These are phyloP conservation scores for Asteroscopus sphinx DNA, from an alignment of 2,888 invertebrate genomes.

Conservation along the genomic window DNA sequence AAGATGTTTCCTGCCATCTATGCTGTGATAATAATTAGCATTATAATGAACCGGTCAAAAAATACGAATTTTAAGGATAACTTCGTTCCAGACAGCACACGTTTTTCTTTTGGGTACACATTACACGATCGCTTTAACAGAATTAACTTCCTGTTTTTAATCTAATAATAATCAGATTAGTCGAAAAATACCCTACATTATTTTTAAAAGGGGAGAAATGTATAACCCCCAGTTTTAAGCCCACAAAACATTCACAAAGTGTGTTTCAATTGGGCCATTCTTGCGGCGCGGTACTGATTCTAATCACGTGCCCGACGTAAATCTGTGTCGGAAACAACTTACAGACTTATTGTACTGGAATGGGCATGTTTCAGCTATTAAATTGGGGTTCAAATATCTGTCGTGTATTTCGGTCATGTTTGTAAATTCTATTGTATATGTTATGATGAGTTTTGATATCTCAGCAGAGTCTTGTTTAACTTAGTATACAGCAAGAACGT, in stretches of 20 bases:
- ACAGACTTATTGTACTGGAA: constrained; percentile 5
- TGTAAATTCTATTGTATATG: neutral
- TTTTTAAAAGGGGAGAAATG: neutral
- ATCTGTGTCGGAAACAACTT: constrained; percentile 39
- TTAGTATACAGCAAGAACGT: too few relatives aligned
- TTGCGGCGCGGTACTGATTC: constrained; percentile 14
- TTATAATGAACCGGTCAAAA: too few relatives aligned
- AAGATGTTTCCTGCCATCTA: too few relatives aligned
- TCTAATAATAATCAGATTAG: too few relatives aligned
- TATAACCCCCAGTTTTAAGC: neutral
- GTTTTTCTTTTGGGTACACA: too few relatives aligned
- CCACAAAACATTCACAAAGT: constrained; percentile 13
- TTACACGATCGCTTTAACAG: too few relatives aligned
- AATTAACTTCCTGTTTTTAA: too few relatives aligned
- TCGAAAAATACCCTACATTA: too few relatives aligned
- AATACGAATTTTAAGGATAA: too few relatives aligned
- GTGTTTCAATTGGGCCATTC: constrained; percentile 23
- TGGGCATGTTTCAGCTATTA: constrained; percentile 10
- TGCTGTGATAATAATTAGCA: too few relatives aligned
- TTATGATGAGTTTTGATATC: neutral
- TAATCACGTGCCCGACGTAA: constrained; percentile 38
- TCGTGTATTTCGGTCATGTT: neutral
- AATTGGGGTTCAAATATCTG: constrained; percentile 5
- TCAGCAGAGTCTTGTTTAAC: too few relatives aligned
- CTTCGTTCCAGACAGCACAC: too few relatives aligned